Evolutionary conservation across 2,888 invertebrate genomes (phyloP), one percentile per base, ranked within the genome.

Genomic region (Harpagoxenus sublaevis): DNA sequence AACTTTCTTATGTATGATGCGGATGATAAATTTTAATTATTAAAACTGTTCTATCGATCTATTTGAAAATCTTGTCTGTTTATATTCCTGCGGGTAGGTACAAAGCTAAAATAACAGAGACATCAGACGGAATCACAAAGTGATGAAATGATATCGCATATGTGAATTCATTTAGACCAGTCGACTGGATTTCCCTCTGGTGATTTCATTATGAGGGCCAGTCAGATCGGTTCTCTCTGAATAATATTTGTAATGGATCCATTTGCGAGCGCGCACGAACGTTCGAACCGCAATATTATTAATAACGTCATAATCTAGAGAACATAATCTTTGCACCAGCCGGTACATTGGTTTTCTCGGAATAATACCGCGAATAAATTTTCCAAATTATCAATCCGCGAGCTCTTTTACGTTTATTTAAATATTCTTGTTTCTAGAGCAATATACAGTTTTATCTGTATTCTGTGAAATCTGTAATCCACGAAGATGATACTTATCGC

Each of bases 221-320:
- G 62, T 75, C 55, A 31, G 70, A 68, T 57, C 65, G 62, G 53
- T 28, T 42, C 73, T 55, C 75, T 63, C 77, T 68, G 77, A 87
- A 87, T 85, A 88, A 88, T 65, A 84, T 82, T 84, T 84, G 70
- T 75, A 87, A 87, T 75, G 78, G 78, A 57, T 57, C 35, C 73
- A 86, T 87, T 86, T 84, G 77, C 71, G 53, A 65, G 15, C 62
- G 48, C 48, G 57, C 39, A 68, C 15, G 57, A 31, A 23, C 45
- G 57, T 73, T 57, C 81, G 51, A 55, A 39, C 57, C 48, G 70
- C 66, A 66, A 74, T 55, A 62, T 86, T 87, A 84, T 82, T 66
- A 74, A 62, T 66, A 74, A 62, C 28, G 39, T 81, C 82, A 88
- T 88, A 77, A 79, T 83, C 84, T 84, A 39, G 48, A 51, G 42